Evolutionary conservation across 2,113 vertebrate genomes (phyloP).

Genomic region (Laticauda laticaudata): DNA sequence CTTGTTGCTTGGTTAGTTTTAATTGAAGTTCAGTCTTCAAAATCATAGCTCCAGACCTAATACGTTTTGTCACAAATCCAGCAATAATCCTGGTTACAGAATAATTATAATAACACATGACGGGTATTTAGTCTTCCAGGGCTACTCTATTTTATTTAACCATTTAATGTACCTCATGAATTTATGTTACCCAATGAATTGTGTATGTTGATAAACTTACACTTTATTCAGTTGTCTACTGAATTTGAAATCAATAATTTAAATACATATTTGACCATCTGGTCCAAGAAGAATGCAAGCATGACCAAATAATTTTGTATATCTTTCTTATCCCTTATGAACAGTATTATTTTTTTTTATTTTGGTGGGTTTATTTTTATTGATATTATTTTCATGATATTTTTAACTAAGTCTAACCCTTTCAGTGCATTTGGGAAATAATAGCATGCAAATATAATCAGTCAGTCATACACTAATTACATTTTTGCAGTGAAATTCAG

Average conservation of each 20-base stretch:
- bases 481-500: background rate
- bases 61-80: slow-evolving; percentile 6
- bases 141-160: slow-evolving; percentile 7
- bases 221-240: background rate
- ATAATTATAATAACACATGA: background rate
- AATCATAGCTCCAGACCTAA: background rate
- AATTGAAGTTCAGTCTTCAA: slow-evolving; percentile 15
- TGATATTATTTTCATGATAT: background rate
- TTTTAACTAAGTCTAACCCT: background rate
- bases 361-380: background rate
- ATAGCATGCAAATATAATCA: background rate
- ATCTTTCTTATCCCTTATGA: background rate
- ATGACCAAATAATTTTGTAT: background rate
- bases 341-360: background rate
- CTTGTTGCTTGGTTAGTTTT: background rate
- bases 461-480: background rate
- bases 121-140: background rate
- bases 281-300: background rate
- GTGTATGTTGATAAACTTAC: background rate
- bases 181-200: background rate
- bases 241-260: background rate
- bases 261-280: background rate
- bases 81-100: background rate
- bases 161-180: background rate
- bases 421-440: background rate